Base-by-base conservation (phyloP, 64 coral and sea anemone species). In the Actinia equina region DNA sequence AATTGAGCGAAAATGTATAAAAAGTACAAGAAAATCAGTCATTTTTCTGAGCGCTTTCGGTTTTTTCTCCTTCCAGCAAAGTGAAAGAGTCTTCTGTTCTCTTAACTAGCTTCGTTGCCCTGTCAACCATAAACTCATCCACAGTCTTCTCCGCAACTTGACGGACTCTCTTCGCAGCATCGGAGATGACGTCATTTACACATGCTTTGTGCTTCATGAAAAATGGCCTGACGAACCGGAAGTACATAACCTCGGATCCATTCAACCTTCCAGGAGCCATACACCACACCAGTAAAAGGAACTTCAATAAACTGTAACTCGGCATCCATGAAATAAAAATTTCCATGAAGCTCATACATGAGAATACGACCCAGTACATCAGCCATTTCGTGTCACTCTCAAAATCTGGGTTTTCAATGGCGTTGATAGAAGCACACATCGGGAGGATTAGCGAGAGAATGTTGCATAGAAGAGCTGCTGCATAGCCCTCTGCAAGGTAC, bases 291-390 rank as follows among this genome's bases (percentile, higher is more conserved):
- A 99, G 86, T 6, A 99, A 61, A 3, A 92, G 52, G 51, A 99
- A 99, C 76, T 99, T 99, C 53, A 99, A 86, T 64, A 99, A 77
- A 81, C 90, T 85, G 86, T 95, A 99, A 44, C 91, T 85, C 2
- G 97, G 97, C 42, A 99, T 82, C 93, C 97, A 99, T 3, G 91
- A 88, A 60, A 99, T 37, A 79, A 99, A 95, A 43, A 99, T 86
- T 82, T 99, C 97, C 41, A 93, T 19, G 52, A 99, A 92, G 83
- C 93, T 99, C 10, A 99, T 85, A 37, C 84, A 88, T n/a, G 93
- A 90, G 70, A 95, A 99, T 0, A 95, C 86, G 4, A 99, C 85
- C 97, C 97, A 99, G 30, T 99, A 99, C 44, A 86, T 95, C 3
- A 99, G 83, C 97, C 97, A 99, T 42, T 95, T 88, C 52, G 83